Conservation (phyloP, 2,888 invertebrate species). For the Synanthedon andrenaeformis region DNA sequence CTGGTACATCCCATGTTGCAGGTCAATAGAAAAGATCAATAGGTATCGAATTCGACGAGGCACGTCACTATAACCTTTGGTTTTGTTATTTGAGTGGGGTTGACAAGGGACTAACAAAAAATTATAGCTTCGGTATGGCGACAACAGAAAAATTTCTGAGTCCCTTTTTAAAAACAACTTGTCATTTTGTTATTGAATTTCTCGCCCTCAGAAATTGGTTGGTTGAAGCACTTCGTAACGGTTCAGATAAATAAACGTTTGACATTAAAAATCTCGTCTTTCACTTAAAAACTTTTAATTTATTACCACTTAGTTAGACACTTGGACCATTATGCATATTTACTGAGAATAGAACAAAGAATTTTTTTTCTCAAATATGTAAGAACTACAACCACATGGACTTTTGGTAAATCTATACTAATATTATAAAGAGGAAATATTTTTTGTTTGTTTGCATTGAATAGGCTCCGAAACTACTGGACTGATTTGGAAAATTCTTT, state of each 20-base stretch:
- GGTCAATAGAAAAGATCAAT: not conserved
- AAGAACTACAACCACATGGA: too few relatives aligned
- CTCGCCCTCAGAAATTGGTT: constrained; percentile 29
- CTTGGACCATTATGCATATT: too few relatives aligned
- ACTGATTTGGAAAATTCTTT: too few relatives aligned
- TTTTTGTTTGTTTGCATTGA: too few relatives aligned
- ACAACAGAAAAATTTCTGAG: constrained; percentile 49
- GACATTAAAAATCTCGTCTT: constrained; percentile 9
- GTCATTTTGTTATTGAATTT: constrained; percentile 53
- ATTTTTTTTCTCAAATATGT: too few relatives aligned
- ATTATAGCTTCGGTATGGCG: constrained; percentile 37
- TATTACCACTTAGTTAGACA: too few relatives aligned
- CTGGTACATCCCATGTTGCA: too few relatives aligned
- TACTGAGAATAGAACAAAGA: too few relatives aligned
- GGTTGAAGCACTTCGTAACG: constrained; percentile 29
- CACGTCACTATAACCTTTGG: constrained; percentile 2
- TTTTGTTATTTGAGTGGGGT: constrained; percentile 45
- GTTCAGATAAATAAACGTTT: constrained; percentile 39
- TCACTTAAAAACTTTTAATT: too few relatives aligned
- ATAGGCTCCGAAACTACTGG: too few relatives aligned
- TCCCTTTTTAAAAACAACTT: constrained; percentile 39
- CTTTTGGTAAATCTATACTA: too few relatives aligned
- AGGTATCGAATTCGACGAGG: not conserved
- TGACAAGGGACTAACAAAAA: constrained; percentile 53
- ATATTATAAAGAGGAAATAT: too few relatives aligned